Evolutionary conservation across 1,140 invertebrate genomes (phyloP), one percentile per base, ranked within the genome.

Genomic region (Atta texana): DNA sequence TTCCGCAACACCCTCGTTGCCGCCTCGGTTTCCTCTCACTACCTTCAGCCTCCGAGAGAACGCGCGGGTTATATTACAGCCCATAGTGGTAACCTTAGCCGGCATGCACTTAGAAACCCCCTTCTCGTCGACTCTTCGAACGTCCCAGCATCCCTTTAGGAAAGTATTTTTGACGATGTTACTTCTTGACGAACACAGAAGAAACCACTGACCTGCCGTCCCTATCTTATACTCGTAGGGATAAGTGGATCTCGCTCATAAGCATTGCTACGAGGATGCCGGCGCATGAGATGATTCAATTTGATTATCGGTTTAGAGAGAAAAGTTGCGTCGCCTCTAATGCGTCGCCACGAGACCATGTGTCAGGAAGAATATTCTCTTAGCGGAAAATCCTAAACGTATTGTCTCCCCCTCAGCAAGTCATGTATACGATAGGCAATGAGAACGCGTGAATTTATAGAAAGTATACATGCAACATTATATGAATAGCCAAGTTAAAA

Each of bases 131-230:
- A 16, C 87, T 87, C 57, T 86, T 55, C 85, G 88, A 90, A 90
- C 88, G 89, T 78, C 53, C 63, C 39, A 59, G 64, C 69, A 88
- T 90, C 88, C 88, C 89, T 86, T 84, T 84, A 87, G 87, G 86
- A 92, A 92, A 92, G 91, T 92, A 92, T 92, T 92, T 77, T 85
- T 91, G 91, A 92, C 89, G 91, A 82, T 77, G 84, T 92, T 92
- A 90, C 91, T 90, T 86, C 76, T 76, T 78, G 81, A 69, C 18
- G 88, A 63, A 85, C 69, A 34, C 78, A 21, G 85, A 84, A 69
- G 71, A 80, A 66, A 63, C 72, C 14, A 8, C n/a, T 53, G 69
- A 16, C 28, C 24, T 71, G 21, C 5, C 21, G 18, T 49, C 24
- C 53, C 28, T 31, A 61, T n/a, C 64, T 69, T 51, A 51, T 69